phyloP scores from a whole-genome alignment of 1,140 invertebrate genomes.

The Drosophila ananassae region DNA sequence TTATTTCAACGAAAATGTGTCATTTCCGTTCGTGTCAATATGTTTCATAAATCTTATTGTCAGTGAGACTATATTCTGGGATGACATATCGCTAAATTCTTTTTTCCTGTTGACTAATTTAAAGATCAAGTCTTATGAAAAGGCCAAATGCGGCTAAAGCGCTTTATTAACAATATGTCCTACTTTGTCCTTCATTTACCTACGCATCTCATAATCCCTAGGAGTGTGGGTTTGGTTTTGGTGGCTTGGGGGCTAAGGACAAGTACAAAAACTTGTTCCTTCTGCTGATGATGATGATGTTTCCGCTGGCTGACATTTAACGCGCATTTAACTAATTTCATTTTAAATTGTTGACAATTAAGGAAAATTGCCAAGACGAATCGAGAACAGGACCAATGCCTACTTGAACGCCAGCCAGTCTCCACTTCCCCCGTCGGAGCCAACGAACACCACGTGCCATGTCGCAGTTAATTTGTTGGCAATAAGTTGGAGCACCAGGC shows the following conservation, averaged over 20 bases:
- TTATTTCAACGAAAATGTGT: conserved; percentile 85
- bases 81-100: background rate
- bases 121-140: background rate
- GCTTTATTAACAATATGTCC: background rate
- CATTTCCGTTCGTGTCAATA: conserved; percentile 86
- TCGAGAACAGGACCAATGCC: conserved; percentile 42
- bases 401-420: conserved; percentile 6
- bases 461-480: conserved; percentile 83
- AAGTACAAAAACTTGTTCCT: conserved; percentile 24
- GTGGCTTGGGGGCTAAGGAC: conserved; percentile 1
- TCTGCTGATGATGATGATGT: conserved; percentile 61
- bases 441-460: conserved; percentile 70
- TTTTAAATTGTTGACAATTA: conserved; percentile 83
- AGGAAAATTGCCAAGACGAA: conserved; percentile 80
- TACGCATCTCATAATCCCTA: conserved; percentile 33
- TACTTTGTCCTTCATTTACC: conserved; percentile 32
- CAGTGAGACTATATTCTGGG: conserved; percentile 82
- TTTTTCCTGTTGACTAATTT: background rate
- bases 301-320: conserved; percentile 74
- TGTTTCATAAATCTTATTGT: conserved; percentile 86
- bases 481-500: conserved; percentile 79
- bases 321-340: conserved; percentile 79
- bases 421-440: background rate
- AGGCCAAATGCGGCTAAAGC: background rate
- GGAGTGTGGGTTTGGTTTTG: conserved; percentile 1